Base-by-base conservation (phyloP, 2,888 invertebrate genomes). In the Agapostemon virescens region DNA sequence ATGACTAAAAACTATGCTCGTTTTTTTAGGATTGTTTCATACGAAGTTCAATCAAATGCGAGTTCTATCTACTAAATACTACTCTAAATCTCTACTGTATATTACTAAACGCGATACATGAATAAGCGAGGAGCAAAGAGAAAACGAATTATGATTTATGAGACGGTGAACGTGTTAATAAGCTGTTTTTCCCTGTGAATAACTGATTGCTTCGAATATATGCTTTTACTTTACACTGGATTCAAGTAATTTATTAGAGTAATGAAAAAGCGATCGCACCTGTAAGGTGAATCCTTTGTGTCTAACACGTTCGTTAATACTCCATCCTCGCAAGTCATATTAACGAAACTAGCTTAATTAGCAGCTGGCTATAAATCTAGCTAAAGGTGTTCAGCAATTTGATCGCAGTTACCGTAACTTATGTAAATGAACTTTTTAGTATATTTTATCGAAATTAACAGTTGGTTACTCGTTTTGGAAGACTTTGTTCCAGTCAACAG, bases 261-360 rank as follows among this genome's bases (percentile, higher is more conserved):
- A 76, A 70, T 76, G 49, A 49, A 15, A 23, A 33, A 45, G 33
- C 45, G 63, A 63, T 63, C 30, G n/a, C 20, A 66, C 58, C 38
- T 23, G 0, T n/a, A n/a, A 40, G 33, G 40, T 30, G n/a, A 49
- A 49, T 49, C 49, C n/a, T n/a, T n/a, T n/a, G n/a, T 49, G 49
- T 75, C 66, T 69, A 26, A 26, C n/a, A n/a, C 26, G 17, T 36
- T 42, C 26, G 20, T n/a, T 30, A 20, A 17, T 69, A 36, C 63
- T 63, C 20, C 33, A 17, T 36, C 74, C 33, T 23, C 63, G 42
- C 20, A n/a, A 15, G n/a, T 15, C 6, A n/a, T 55, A 45, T 64
- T 45, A 49, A 55, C 58, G 61, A 38, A 45, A 55, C 55, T 15
- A 26, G 13, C 26, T 55, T 55, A 55, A 55, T 55, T 55, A 26